phyloP scores from a whole-genome alignment of 2,797 vertebrate genomes.

The Molossus alvarezi region DNA sequence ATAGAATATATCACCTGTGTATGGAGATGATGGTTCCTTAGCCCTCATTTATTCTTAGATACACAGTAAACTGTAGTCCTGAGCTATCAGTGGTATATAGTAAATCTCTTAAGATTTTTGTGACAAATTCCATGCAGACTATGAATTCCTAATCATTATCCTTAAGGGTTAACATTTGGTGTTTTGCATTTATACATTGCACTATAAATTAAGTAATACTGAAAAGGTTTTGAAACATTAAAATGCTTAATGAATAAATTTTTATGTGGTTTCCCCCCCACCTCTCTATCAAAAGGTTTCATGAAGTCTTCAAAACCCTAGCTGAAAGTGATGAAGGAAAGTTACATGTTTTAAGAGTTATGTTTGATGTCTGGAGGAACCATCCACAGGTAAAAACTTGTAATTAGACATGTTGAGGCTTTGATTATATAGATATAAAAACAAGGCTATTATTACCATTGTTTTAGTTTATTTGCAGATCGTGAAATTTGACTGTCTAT shows the following conservation, averaged over 20 bases:
- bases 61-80: background rate
- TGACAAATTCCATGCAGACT: background rate
- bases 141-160: background rate
- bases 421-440: background rate
- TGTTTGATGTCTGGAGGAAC: conserved; percentile 97
- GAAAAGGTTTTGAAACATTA: conserved; percentile 55
- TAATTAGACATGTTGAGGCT: background rate
- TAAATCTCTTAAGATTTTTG: conserved; percentile 57
- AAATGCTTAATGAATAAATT: conserved; percentile 28
- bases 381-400: conserved; percentile 95
- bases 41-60: background rate
- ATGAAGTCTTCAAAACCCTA: conserved; percentile 97
- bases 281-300: conserved; percentile 93
- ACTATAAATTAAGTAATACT: conserved; percentile 55
- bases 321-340: conserved; percentile 98
- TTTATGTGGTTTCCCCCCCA: background rate
- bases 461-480: conserved; percentile 33
- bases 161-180: conserved; percentile 35
- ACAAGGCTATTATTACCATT: background rate
- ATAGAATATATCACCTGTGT: background rate
- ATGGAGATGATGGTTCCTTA: background rate
- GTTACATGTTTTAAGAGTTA: conserved; percentile 96
- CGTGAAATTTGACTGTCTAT: background rate
- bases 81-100: background rate
- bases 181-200: conserved; percentile 31